Evolutionary conservation across 2,888 invertebrate species (phyloP).

Genomic region (Tenthredo amoena): DNA sequence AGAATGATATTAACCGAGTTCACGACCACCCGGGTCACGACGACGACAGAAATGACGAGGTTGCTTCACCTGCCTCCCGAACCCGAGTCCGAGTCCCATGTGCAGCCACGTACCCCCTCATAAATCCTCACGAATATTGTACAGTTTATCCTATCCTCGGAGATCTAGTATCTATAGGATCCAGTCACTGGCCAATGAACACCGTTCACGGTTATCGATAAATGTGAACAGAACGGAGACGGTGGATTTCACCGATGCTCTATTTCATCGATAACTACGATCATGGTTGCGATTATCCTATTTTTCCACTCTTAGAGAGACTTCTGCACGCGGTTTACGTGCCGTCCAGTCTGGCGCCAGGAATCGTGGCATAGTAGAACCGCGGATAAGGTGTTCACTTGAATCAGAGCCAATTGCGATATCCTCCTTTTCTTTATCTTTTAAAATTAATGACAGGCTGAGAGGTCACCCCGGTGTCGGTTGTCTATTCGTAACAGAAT

Average conservation of each 20-base stretch:
- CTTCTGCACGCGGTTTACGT: conserved; percentile 19
- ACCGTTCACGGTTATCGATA: no score
- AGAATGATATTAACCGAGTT: neutral
- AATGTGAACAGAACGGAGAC: no score
- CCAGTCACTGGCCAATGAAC: neutral
- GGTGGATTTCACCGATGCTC: neutral
- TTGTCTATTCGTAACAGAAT: conserved; percentile 47
- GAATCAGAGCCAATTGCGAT: conserved; percentile 11
- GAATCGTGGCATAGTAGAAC: conserved; percentile 27
- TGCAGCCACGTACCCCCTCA: conserved; percentile 38
- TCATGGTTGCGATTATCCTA: neutral
- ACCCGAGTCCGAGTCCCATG: conserved; percentile 38
- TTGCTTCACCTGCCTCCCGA: conserved; percentile 32
- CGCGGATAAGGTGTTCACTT: neutral
- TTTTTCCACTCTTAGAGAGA: conserved; percentile 6
- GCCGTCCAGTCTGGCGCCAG: conserved; percentile 17
- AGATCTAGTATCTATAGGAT: neutral
- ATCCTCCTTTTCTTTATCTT: neutral
- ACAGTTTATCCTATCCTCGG: conserved; percentile 6
- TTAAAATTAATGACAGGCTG: neutral
- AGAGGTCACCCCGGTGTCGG: neutral
- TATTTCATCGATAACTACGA: neutral
- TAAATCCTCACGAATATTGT: neutral
- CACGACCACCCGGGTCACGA: conserved; percentile 45
- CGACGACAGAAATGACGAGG: conserved; percentile 1